These are phyloP conservation scores for Phyllotis vaccarum DNA, from an alignment of 2,797 vertebrate species.

Conservation along the genomic window DNA sequence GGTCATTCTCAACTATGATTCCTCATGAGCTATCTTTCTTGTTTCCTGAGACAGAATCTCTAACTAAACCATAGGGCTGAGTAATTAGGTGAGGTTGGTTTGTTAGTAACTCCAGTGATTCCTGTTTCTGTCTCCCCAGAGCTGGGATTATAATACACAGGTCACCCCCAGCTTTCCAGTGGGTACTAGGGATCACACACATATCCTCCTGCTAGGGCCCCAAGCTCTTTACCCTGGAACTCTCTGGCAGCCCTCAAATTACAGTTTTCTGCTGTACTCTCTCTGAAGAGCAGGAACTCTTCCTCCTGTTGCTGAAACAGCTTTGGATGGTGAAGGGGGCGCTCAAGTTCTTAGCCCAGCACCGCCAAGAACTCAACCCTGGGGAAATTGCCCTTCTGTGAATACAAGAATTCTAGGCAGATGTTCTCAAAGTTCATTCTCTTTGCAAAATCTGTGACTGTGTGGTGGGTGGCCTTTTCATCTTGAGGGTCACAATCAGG, in stretches of 20 bases:
- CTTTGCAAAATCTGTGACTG: not conserved
- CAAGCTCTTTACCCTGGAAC: not conserved
- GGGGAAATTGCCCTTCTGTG: not conserved
- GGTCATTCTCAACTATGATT: not conserved
- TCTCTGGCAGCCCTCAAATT: not conserved
- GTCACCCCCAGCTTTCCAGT: not conserved
- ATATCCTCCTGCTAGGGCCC: not conserved
- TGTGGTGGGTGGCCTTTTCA: constrained; percentile 19
- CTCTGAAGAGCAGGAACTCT: not conserved
- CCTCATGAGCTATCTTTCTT: not conserved
- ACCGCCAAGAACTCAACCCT: not conserved
- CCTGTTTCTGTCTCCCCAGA: not conserved
- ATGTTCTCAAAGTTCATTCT: not conserved
- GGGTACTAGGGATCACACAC: not conserved
- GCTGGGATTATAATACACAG: not conserved
- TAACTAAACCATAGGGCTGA: not conserved
- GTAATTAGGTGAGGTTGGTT: not conserved
- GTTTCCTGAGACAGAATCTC: not conserved
- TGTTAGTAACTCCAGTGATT: not conserved
- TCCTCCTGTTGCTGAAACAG: not conserved
- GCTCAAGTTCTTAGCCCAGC: not conserved
- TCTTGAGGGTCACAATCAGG: constrained; percentile 37
- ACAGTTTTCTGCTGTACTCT: not conserved
- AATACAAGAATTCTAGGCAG: not conserved
- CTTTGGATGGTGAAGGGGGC: not conserved